phyloP scores from a whole-genome alignment of 2,797 vertebrate species.

The Taeniopygia guttata region DNA sequence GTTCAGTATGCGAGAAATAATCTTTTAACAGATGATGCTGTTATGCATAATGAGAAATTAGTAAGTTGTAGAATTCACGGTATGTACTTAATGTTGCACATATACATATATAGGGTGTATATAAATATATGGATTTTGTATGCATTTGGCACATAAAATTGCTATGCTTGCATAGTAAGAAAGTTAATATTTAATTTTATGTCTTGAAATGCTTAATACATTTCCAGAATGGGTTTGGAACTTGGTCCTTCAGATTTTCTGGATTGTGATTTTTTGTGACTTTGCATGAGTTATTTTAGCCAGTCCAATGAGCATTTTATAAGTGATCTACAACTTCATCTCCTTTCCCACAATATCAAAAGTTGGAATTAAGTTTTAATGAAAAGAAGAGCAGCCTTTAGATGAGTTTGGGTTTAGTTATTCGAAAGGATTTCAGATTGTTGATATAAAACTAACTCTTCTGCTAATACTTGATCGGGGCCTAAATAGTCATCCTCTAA shows the following conservation, averaged over 20 bases:
- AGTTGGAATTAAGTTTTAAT: not conserved
- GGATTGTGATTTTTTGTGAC: not conserved
- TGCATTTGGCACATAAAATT: not conserved
- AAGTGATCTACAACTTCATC: not conserved
- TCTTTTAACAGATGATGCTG: not conserved
- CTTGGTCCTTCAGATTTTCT: not conserved
- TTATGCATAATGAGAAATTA: not conserved
- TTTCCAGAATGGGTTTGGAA: not conserved
- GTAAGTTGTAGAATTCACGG: not conserved
- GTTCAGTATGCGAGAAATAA: not conserved
- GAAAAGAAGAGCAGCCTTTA: not conserved
- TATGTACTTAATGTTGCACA: not conserved
- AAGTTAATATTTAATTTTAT: conserved; percentile 45
- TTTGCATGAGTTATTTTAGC: not conserved
- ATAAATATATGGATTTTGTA: not conserved
- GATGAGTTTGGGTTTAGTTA: not conserved
- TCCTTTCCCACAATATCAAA: not conserved
- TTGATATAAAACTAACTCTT: not conserved
- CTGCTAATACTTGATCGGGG: not conserved
- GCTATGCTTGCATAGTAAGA: not conserved
- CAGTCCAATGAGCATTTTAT: not conserved
- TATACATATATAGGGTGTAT: fast-evolving
- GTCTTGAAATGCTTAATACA: not conserved
- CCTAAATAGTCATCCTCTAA: not conserved
- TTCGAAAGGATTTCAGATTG: not conserved